These are phyloP conservation scores for Marisa cornuarietis DNA, from an alignment of 1,140 invertebrate genomes.

Conservation along the genomic window DNA sequence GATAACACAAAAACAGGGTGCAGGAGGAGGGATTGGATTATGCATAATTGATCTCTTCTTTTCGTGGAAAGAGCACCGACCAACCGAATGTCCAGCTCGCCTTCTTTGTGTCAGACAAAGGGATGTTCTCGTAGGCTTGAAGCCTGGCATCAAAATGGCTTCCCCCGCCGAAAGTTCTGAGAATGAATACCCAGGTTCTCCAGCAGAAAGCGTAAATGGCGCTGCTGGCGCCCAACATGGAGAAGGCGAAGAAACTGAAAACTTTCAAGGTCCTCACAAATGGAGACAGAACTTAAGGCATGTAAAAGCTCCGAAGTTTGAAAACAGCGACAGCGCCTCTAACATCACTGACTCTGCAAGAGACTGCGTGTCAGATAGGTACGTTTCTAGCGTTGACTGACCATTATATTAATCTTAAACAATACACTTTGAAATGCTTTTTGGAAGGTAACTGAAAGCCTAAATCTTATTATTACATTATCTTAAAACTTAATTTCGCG, in stretches of 20 bases:
- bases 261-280: constrained; percentile 48
- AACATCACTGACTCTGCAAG: constrained; percentile 18
- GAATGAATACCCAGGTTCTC: constrained; percentile 5
- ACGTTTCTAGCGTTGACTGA: constrained; percentile 9
- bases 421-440: no score
- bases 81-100: constrained; percentile 32
- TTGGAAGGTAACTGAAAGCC: no score
- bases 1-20: constrained; percentile 22
- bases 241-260: constrained; percentile 31
- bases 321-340: constrained; percentile 17
- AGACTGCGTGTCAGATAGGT: constrained; percentile 16
- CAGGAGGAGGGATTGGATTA: constrained; percentile 30
- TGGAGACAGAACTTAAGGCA: constrained; percentile 45
- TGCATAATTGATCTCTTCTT: constrained; percentile 33
- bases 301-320: constrained; percentile 31
- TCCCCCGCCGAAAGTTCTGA: constrained; percentile 24
- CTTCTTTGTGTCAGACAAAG: constrained; percentile 31
- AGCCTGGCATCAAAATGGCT: constrained; percentile 35
- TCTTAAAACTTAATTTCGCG: no score
- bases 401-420: not conserved
- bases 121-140: constrained; percentile 32
- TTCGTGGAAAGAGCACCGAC: constrained; percentile 26
- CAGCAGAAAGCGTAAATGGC: constrained; percentile 9
- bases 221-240: constrained; percentile 18
- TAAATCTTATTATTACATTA: no score